Conservation (phyloP, 1,140 invertebrate genomes). For the Microplitis demolitor region DNA sequence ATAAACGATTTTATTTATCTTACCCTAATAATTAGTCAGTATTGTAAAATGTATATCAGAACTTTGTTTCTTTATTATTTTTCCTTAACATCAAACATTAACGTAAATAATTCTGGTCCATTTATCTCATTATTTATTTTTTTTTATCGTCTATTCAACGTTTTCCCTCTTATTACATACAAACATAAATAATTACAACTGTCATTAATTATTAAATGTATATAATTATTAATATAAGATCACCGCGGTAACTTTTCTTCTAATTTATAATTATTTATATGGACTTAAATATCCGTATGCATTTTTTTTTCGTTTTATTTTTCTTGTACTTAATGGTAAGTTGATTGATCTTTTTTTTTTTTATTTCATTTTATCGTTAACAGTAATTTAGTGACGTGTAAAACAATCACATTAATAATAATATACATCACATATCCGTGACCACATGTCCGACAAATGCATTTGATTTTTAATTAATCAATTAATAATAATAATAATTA, state of each 20-base stretch:
- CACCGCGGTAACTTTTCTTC: constrained; percentile 3
- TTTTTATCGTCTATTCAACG: neutral
- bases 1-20: constrained; percentile 5
- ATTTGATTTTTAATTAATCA: neutral
- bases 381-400: neutral
- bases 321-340: neutral
- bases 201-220: neutral
- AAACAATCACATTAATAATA: neutral
- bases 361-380: too few relatives aligned
- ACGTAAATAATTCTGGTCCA: constrained; percentile 17
- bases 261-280: neutral
- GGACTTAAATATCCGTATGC: too few relatives aligned
- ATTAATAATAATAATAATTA: neutral
- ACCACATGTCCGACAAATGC: neutral
- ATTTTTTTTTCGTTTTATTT: neutral
- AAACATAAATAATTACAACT: neutral
- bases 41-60: constrained; percentile 14
- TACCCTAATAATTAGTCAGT: neutral
- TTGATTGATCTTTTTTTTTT: neutral
- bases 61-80: neutral
- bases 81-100: neutral
- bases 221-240: neutral
- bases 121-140: neutral
- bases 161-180: neutral
- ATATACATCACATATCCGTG: neutral